phyloP scores from a whole-genome alignment of 2,888 invertebrate genomes.

The Tetanocera ferruginea region DNA sequence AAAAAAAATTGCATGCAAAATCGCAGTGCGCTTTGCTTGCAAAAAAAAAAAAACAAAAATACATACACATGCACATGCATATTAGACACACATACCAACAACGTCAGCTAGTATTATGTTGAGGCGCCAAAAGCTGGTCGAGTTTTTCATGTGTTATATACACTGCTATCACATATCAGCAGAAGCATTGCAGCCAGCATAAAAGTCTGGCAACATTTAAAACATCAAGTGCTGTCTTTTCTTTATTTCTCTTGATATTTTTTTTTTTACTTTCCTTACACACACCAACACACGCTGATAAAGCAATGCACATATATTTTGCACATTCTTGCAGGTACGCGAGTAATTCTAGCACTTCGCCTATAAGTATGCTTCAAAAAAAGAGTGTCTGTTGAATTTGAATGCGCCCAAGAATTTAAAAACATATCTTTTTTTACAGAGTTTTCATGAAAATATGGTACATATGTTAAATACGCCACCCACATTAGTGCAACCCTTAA shows the following conservation, averaged over 20 bases:
- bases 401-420: not conserved
- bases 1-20: not conserved
- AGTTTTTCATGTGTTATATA: too few relatives aligned
- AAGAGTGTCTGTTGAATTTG: not conserved
- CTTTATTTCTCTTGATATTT: not conserved
- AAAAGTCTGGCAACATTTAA: too few relatives aligned
- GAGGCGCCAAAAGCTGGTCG: not conserved
- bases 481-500: too few relatives aligned
- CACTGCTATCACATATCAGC: too few relatives aligned
- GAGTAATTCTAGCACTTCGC: not conserved
- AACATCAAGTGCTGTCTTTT: not conserved
- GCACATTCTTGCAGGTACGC: not conserved
- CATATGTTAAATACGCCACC: too few relatives aligned
- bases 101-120: not conserved
- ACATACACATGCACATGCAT: too few relatives aligned
- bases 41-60: too few relatives aligned
- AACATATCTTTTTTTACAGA: too few relatives aligned
- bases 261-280: not conserved
- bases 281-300: too few relatives aligned
- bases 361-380: conserved; percentile 4
- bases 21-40: not conserved
- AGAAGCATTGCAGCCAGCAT: too few relatives aligned
- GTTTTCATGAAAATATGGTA: too few relatives aligned
- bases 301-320: too few relatives aligned
- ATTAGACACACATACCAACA: not conserved